Conservation (phyloP, 2,888 invertebrate species). For the Bursaphelenchus okinawaensis region DNA sequence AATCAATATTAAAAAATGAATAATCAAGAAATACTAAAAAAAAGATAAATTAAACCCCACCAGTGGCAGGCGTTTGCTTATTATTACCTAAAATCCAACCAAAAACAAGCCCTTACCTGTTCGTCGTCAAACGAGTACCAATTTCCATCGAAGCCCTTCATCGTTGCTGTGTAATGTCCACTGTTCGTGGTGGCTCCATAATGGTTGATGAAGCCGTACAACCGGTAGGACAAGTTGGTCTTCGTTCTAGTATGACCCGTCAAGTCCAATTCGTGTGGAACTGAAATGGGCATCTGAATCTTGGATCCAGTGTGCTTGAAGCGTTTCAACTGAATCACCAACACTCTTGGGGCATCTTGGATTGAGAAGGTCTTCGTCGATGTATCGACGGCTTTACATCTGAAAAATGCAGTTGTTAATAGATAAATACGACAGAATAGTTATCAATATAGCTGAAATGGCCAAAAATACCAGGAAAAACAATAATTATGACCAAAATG, state of each 20-base stretch:
- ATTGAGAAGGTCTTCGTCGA: slow-evolving; percentile 29
- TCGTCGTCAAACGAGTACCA: slow-evolving; percentile 37
- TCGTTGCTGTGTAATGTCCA: slow-evolving; percentile 39
- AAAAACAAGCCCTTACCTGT: not conserved
- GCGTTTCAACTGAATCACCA: slow-evolving; percentile 43
- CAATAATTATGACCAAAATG: no score
- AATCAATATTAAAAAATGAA: not conserved
- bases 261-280: slow-evolving; percentile 22
- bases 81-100: no score
- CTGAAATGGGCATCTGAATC: slow-evolving; percentile 29
- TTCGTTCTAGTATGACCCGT: slow-evolving; percentile 20
- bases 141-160: slow-evolving; percentile 32
- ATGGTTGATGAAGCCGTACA: slow-evolving; percentile 29
- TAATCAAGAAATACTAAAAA: no score
- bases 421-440: not conserved
- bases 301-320: slow-evolving; percentile 40
- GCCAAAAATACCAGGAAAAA: no score
- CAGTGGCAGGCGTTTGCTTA: no score
- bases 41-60: no score
- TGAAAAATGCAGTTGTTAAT: slow-evolving; percentile 15
- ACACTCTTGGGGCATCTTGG: slow-evolving; percentile 36
- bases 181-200: slow-evolving; percentile 24
- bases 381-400: slow-evolving; percentile 31
- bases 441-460: no score
- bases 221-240: slow-evolving; percentile 4